A percentile compares a stretch with the other conserved stretches of the same genome.
Conservation (phyloP, 2,113 vertebrate species). For the Lonchura striata region DNA sequence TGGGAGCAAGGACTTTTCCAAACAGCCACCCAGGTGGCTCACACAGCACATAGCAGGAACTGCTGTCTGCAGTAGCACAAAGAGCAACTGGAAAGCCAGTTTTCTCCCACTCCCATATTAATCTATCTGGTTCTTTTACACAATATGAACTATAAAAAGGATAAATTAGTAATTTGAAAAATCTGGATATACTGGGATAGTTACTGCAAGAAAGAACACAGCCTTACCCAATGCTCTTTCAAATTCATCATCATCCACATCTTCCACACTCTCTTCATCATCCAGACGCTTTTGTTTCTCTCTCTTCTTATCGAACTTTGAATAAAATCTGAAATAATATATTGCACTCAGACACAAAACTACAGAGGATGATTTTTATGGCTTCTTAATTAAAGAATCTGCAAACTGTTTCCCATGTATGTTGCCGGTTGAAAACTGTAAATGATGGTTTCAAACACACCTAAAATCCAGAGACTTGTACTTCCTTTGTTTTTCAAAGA, state of each 20-base stretch:
- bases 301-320: conserved; percentile 81
- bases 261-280: conserved; percentile 88
- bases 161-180: neutral
- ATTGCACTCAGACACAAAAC: neutral
- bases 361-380: neutral
- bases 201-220: neutral
- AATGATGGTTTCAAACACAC: neutral
- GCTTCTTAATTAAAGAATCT: neutral
- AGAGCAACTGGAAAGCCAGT: neutral
- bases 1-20: neutral
- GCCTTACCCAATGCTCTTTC: conserved; percentile 85
- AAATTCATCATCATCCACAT: conserved; percentile 96
- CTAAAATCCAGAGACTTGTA: neutral
- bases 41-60: accelerated
- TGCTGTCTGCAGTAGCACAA: neutral
- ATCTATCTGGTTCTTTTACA: neutral
- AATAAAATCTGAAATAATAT: conserved; percentile 84
- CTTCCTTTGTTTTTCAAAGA: neutral
- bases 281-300: conserved; percentile 45
- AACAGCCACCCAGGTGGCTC: neutral
- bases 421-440: neutral
- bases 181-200: neutral
- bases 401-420: neutral
- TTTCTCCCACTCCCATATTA: neutral
- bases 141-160: neutral